phyloP scores from a whole-genome alignment of 2,797 vertebrate species.

The Leucoraja ocellata region DNA sequence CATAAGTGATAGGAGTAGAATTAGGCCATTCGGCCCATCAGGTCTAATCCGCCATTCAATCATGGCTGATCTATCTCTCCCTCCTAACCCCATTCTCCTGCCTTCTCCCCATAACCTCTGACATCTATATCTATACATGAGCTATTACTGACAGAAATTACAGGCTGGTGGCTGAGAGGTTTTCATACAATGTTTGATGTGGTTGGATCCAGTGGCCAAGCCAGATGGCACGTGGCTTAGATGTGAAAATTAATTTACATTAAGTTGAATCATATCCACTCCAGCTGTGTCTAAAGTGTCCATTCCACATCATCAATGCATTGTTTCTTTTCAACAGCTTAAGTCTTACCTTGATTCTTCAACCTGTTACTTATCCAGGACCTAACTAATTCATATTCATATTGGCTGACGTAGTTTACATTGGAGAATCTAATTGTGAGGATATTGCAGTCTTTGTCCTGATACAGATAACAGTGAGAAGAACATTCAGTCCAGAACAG shows the following conservation, averaged over 20 bases:
- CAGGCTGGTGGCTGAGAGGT: background rate
- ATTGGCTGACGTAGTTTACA: background rate
- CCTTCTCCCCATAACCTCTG: no score
- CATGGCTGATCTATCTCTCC: no score
- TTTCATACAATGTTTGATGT: background rate
- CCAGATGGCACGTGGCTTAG: background rate
- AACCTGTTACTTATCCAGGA: background rate
- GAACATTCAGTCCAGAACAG: no score
- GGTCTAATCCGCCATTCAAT: no score
- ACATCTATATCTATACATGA: no score
- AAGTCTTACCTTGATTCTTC: background rate
- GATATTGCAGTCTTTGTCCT: no score
- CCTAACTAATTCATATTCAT: background rate
- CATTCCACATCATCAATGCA: background rate
- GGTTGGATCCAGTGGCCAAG: background rate
- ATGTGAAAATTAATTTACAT: slow-evolving; percentile 15
- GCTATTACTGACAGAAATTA: background rate
- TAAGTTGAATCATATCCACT: background rate
- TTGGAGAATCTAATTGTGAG: no score
- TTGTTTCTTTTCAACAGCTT: background rate
- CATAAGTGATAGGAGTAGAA: no score
- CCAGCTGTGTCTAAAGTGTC: background rate
- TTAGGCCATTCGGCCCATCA: no score
- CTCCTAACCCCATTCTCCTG: no score
- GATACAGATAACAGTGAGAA: no score